A percentile compares a stretch with the other conserved stretches of the same genome.
These are phyloP conservation scores for Homarus gammarus DNA, from an alignment of 2,888 invertebrate genomes.

Conservation along the genomic window DNA sequence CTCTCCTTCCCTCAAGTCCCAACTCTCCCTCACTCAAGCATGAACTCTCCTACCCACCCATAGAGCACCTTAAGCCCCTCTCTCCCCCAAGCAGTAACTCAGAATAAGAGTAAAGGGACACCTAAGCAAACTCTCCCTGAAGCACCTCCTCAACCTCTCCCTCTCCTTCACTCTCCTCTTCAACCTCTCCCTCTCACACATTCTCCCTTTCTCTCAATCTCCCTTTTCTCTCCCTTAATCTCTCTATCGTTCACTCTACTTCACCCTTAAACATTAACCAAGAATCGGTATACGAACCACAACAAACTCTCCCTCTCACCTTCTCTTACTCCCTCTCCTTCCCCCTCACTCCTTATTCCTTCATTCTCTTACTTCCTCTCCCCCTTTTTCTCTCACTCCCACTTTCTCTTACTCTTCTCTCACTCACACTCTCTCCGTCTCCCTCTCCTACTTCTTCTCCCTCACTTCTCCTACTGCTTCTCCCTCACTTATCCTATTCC, in stretches of 20 bases:
- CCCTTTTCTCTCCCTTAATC: background rate
- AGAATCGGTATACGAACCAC: too few species aligned
- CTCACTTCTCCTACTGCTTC: constrained; percentile 19
- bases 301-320: too few species aligned
- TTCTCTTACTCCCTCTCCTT: too few species aligned
- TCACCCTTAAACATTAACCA: too few species aligned
- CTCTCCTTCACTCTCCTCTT: background rate
- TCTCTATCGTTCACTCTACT: background rate
- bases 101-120: too few species aligned
- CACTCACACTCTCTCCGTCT: constrained; percentile 5
- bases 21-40: too few species aligned
- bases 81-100: too few species aligned
- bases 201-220: constrained; percentile 7
- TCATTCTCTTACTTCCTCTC: background rate
- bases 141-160: background rate
- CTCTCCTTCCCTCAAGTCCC: too few species aligned
- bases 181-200: constrained; percentile 11
- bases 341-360: background rate
- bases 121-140: too few species aligned
- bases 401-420: background rate
- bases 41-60: too few species aligned
- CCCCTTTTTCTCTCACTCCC: too few species aligned
- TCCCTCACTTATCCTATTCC: background rate
- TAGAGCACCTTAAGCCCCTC: too few species aligned
- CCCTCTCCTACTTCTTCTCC: constrained; percentile 34